phyloP scores from a whole-genome alignment of 2,797 vertebrate species.

The Hypotaenidia okinawae region DNA sequence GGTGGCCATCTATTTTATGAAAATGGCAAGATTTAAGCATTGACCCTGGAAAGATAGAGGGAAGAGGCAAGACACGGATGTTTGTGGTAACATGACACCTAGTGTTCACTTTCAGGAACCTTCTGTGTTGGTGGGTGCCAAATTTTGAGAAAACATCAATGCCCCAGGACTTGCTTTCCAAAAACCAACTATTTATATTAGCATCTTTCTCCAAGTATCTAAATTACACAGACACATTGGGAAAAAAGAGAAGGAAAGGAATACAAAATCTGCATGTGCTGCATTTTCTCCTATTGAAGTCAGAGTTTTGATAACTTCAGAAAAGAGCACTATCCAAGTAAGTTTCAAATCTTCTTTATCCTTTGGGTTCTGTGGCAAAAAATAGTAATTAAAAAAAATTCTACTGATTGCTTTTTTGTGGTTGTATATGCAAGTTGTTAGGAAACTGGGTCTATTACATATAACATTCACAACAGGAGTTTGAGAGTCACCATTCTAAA shows the following conservation, averaged over 20 bases:
- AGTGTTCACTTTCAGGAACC: constrained; percentile 36
- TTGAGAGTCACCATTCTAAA: neutral
- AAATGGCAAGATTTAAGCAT: neutral
- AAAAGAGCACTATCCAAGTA: neutral
- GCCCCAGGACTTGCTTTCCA: neutral
- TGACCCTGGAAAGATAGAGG: neutral
- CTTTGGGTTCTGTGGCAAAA: neutral
- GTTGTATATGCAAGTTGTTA: neutral
- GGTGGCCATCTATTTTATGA: neutral
- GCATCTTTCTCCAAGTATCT: neutral
- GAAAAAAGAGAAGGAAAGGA: neutral
- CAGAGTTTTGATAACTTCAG: neutral
- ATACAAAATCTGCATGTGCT: neutral
- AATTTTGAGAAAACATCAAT: neutral
- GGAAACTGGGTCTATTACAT: neutral
- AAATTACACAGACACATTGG: neutral
- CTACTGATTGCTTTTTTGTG: neutral
- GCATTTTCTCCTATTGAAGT: neutral
- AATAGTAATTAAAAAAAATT: neutral
- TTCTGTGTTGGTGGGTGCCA: neutral
- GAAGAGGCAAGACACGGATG: neutral
- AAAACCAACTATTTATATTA: neutral
- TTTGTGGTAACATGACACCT: constrained; percentile 56
- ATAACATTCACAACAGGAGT: neutral
- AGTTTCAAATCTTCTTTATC: neutral